These are phyloP conservation scores for Gymnosoma rotundatum DNA, from an alignment of 2,888 invertebrate genomes.

Conservation along the genomic window DNA sequence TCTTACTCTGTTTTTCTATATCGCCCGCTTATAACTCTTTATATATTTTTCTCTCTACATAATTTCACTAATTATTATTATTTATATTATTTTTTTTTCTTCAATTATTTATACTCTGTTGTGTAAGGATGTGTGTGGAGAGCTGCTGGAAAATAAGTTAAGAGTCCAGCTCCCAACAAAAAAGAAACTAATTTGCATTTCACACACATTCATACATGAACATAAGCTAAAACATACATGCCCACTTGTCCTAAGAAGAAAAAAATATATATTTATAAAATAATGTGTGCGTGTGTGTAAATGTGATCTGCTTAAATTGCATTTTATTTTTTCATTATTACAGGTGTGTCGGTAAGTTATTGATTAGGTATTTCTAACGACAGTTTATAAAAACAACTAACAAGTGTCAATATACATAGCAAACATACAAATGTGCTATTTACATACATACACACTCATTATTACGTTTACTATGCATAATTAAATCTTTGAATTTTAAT, in stretches of 20 bases:
- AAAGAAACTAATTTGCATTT: background rate
- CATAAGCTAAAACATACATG: background rate
- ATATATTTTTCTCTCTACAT: conserved; percentile 11
- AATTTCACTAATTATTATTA: conserved; percentile 13
- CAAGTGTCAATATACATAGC: conserved; percentile 20
- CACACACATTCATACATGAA: background rate
- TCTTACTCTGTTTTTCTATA: conserved; percentile 20
- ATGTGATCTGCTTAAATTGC: conserved; percentile 43
- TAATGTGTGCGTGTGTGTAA: conserved; percentile 44
- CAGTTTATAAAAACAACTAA: conserved; percentile 9
- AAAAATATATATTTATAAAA: background rate
- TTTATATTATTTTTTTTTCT: conserved; percentile 6
- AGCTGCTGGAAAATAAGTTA: conserved; percentile 13
- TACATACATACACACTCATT: conserved; percentile 5
- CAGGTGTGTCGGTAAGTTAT: conserved; percentile 62
- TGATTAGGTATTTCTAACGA: conserved; percentile 43
- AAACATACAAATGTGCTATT: conserved; percentile 1
- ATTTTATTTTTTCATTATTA: conserved; percentile 41
- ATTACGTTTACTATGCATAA: background rate
- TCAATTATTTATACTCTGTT: conserved; percentile 13
- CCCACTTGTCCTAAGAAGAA: background rate
- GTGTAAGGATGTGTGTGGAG: conserved; percentile 54
- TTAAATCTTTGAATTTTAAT: conserved; percentile 12
- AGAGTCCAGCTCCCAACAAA: background rate
- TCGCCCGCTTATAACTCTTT: conserved; percentile 30